Conservation (phyloP, 2,888 invertebrate species). For the Lithosia quadra region DNA sequence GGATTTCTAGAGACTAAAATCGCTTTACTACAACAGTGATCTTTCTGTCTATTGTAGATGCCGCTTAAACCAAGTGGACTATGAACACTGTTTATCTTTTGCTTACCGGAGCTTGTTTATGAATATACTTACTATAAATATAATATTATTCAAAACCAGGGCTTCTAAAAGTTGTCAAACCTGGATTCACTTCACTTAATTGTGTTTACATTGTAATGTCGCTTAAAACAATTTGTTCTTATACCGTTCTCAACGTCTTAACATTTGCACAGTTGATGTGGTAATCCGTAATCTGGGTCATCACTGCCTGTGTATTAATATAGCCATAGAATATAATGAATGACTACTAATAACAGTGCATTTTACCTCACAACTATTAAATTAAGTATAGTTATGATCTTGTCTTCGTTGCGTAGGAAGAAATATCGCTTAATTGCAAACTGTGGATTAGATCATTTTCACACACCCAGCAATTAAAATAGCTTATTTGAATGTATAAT, state of each 20-base stretch:
- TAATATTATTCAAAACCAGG: too few species aligned
- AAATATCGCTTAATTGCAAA: slow-evolving; percentile 39
- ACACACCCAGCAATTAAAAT: slow-evolving; percentile 12
- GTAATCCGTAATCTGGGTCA: neutral
- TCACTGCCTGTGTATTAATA: neutral
- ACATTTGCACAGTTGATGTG: neutral
- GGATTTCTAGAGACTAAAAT: too few species aligned
- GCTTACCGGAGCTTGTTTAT: too few species aligned
- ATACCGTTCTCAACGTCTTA: neutral
- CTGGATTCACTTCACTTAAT: neutral
- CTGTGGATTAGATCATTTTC: slow-evolving; percentile 24
- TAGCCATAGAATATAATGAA: slow-evolving; percentile 17
- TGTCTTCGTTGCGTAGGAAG: slow-evolving; percentile 31
- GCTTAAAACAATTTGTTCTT: neutral
- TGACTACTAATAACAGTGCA: slow-evolving; percentile 21
- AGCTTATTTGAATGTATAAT: neutral
- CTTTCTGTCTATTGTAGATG: too few species aligned
- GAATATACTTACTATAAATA: too few species aligned
- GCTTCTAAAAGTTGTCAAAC: neutral
- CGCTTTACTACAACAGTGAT: too few species aligned
- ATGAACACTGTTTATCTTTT: too few species aligned
- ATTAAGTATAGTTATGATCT: slow-evolving; percentile 26
- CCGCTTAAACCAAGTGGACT: too few species aligned
- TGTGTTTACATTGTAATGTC: neutral
- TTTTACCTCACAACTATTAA: slow-evolving; percentile 36